phyloP scores from a whole-genome alignment of 2,888 invertebrate genomes.

The Heliothis peltigera region DNA sequence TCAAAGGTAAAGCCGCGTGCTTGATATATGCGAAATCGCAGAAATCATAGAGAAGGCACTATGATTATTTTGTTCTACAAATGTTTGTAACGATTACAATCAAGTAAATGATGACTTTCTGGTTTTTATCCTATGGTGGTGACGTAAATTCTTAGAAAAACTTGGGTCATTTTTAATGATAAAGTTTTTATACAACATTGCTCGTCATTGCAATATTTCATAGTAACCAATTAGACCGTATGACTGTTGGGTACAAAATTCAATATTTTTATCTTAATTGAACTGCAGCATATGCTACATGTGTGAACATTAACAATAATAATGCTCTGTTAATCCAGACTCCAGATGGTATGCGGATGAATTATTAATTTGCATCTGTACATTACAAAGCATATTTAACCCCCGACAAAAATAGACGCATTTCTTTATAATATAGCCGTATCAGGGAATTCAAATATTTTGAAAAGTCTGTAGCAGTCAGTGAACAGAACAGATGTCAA shows the following conservation, averaged over 20 bases:
- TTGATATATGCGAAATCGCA: no score
- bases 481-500: background rate
- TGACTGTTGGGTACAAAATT: background rate
- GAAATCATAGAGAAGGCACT: no score
- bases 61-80: background rate
- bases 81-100: background rate
- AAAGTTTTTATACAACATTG: background rate
- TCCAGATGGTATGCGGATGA: slow-evolving; percentile 39
- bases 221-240: background rate
- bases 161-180: background rate
- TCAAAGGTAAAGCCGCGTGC: no score
- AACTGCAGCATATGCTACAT: slow-evolving; percentile 29
- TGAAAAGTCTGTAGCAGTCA: background rate
- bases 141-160: background rate
- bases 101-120: background rate
- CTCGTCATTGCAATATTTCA: background rate
- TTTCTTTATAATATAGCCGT: background rate
- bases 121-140: background rate
- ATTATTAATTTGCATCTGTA: slow-evolving; percentile 11
- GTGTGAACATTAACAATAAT: slow-evolving; percentile 35
- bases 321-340: slow-evolving; percentile 18
- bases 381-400: background rate
- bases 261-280: slow-evolving; percentile 17
- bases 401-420: background rate
- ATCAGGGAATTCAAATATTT: background rate